phyloP scores from a whole-genome alignment of 1,140 invertebrate genomes.

The Hormaphis cornu region DNA sequence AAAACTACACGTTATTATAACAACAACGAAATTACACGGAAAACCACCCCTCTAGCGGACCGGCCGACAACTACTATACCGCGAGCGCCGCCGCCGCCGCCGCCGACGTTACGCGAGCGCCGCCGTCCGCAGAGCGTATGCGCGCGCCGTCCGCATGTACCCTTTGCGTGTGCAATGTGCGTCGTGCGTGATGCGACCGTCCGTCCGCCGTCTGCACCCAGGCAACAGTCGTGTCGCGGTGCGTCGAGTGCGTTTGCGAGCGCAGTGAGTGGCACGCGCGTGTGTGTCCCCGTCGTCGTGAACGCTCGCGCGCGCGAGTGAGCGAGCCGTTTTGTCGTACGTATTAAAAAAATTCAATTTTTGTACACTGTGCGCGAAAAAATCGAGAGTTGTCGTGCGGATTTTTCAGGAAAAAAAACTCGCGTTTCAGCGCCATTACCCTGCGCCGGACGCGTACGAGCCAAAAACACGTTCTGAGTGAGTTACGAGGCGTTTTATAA shows the following conservation, averaged over 20 bases:
- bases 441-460: no score
- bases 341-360: no score
- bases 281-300: neutral
- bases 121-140: neutral
- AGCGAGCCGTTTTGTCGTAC: no score
- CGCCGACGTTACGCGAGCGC: neutral
- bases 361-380: no score
- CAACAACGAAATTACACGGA: neutral
- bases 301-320: neutral
- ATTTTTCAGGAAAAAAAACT: no score
- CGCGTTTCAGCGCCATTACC: no score
- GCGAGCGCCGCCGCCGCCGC: neutral
- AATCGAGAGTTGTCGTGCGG: no score
- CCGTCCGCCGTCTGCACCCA: slow-evolving; percentile 9
- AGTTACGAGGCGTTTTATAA: no score
- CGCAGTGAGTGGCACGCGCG: slow-evolving; percentile 10
- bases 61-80: slow-evolving; percentile 9
- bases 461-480: no score
- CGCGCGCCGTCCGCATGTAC: slow-evolving; percentile 21
- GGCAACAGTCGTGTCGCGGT: slow-evolving; percentile 28
- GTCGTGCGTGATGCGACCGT: slow-evolving; percentile 18
- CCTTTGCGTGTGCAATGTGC: slow-evolving; percentile 19
- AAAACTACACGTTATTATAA: neutral
- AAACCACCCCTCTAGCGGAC: slow-evolving; percentile 31
- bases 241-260: slow-evolving; percentile 19